Conservation (phyloP, 2,888 invertebrate species). For the Sesia bembeciformis region DNA sequence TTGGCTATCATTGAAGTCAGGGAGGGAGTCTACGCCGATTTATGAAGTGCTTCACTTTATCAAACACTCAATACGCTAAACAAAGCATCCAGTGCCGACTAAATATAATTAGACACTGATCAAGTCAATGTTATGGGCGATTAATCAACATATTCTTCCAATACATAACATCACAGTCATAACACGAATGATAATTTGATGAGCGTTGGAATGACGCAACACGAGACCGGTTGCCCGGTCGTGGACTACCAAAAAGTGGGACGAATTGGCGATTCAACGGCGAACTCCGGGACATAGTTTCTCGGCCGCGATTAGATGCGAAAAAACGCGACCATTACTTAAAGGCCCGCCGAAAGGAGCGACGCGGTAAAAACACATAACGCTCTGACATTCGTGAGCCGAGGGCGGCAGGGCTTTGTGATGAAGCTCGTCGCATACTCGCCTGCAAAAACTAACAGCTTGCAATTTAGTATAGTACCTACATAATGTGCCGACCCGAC, state of each 20-base stretch:
- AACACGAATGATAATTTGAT: too few species aligned
- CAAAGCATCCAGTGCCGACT: too few species aligned
- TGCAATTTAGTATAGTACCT: too few species aligned
- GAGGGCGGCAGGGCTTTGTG: constrained; percentile 19
- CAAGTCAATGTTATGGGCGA: too few species aligned
- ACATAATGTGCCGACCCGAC: too few species aligned
- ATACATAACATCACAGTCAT: too few species aligned
- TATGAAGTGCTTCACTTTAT: too few species aligned
- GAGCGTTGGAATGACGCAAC: constrained; percentile 13
- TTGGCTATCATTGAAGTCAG: constrained; percentile 6
- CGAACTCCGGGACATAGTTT: constrained; percentile 22
- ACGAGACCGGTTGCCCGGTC: constrained; percentile 6
- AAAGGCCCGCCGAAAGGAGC: constrained; percentile 43
- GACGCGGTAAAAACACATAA: constrained; percentile 45
- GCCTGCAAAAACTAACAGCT: too few species aligned
- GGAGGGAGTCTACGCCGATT: too few species aligned
- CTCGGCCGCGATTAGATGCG: constrained; percentile 26
- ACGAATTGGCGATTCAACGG: constrained; percentile 21
- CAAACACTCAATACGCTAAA: too few species aligned
- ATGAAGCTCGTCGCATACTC: neutral
- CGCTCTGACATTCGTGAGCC: constrained; percentile 22
- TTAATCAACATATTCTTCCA: too few species aligned
- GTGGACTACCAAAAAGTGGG: constrained; percentile 7
- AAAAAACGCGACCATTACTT: constrained; percentile 48
- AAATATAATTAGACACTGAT: too few species aligned